Percentiles rank a stretch among this genome's conserved stretches.
phyloP scores from a whole-genome alignment of 1,140 invertebrate species.

The Tetramorium simillimum region DNA sequence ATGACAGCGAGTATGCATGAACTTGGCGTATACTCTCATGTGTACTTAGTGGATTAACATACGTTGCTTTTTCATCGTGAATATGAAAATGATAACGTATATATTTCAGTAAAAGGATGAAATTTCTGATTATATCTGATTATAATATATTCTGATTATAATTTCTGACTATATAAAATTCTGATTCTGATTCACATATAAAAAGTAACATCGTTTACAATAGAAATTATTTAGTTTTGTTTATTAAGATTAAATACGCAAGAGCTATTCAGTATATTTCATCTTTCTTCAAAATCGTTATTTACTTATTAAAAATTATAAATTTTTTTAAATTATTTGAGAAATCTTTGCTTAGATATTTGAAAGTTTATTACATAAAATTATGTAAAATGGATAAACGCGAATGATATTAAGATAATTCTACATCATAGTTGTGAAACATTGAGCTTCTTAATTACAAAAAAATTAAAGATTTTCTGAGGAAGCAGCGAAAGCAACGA shows the following conservation, averaged over 20 bases:
- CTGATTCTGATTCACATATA: no score
- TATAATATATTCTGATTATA: no score
- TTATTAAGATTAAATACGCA: background rate
- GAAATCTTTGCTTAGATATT: background rate
- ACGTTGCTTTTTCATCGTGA: conserved; percentile 33
- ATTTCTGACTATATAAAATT: no score
- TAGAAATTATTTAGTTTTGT: background rate
- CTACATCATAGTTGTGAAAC: background rate
- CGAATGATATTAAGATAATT: conserved; percentile 16
- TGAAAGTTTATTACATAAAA: background rate
- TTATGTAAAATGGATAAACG: background rate
- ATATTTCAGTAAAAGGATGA: background rate
- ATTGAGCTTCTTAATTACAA: conserved; percentile 1
- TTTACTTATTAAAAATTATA: background rate
- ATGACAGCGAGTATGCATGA: conserved; percentile 54
- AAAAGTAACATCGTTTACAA: background rate
- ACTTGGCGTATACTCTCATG: conserved; percentile 17
- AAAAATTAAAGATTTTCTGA: conserved; percentile 54
- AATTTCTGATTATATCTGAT: background rate
- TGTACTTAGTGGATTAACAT: conserved; percentile 51
- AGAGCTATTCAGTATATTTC: background rate
- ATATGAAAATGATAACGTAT: conserved; percentile 4
- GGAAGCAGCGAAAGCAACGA: conserved; percentile 58
- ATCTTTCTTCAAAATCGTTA: background rate
- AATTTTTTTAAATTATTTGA: background rate